phyloP scores from a whole-genome alignment of 2,113 vertebrate species.

The Bufo bufo region DNA sequence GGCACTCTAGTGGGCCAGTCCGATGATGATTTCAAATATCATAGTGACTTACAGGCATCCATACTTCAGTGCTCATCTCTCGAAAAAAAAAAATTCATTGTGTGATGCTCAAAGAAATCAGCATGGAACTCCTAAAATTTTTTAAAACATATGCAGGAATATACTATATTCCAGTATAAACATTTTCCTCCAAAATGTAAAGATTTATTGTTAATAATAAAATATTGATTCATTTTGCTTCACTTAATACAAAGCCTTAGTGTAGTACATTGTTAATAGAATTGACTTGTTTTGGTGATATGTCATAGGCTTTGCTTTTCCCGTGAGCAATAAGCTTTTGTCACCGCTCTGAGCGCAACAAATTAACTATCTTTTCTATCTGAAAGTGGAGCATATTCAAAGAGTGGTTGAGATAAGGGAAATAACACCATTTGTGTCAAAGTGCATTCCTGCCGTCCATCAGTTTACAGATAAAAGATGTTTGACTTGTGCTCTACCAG shows the following conservation, averaged over 20 bases:
- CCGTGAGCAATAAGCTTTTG: not conserved
- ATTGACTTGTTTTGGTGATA: not conserved
- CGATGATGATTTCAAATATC: no score
- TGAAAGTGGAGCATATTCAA: conserved; percentile 38
- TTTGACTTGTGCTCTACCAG: conserved; percentile 47
- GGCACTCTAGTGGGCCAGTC: no score
- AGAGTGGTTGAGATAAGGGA: conserved; percentile 26
- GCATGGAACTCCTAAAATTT: no score
- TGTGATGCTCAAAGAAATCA: no score
- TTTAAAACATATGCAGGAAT: no score
- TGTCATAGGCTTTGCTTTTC: not conserved
- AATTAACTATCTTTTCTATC: conserved; percentile 24
- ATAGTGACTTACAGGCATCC: no score
- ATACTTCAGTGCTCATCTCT: no score
- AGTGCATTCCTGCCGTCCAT: conserved; percentile 45
- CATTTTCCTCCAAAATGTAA: not conserved
- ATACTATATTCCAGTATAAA: not conserved
- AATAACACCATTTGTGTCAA: conserved; percentile 53
- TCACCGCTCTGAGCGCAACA: not conserved
- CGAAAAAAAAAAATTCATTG: no score
- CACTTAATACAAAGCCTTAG: not conserved
- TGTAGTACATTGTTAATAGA: not conserved
- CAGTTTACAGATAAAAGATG: conserved; percentile 55
- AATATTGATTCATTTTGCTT: not conserved
- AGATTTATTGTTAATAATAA: not conserved